A percentile compares a stretch with the other conserved stretches of the same genome.
phyloP scores from a whole-genome alignment of 2,797 vertebrate species.

The Gymnodraco acuticeps region DNA sequence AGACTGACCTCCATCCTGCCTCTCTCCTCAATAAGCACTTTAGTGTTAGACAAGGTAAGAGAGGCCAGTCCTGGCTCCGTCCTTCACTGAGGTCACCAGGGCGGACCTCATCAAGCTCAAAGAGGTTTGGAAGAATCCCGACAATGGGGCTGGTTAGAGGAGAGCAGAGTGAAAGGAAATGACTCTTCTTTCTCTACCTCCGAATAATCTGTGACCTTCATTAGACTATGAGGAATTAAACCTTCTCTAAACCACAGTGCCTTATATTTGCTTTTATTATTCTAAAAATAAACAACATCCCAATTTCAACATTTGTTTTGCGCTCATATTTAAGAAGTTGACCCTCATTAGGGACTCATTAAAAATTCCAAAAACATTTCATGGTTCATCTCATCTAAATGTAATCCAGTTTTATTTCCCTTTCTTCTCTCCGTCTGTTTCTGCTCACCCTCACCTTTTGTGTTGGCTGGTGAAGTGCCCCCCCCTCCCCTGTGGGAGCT shows the following conservation, averaged over 20 bases:
- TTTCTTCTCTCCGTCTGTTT: constrained; percentile 4
- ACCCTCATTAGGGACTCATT: neutral
- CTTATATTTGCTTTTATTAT: neutral
- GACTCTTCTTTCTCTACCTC: neutral
- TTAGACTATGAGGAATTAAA: constrained; percentile 1
- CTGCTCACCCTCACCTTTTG: constrained; percentile 21
- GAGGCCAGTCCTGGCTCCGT: constrained; percentile 17
- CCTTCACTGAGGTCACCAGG: constrained; percentile 41
- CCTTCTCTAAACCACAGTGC: neutral
- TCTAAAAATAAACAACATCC: neutral
- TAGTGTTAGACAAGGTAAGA: constrained; percentile 10
- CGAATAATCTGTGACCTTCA: constrained; percentile 4
- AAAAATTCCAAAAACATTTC: constrained; percentile 29
- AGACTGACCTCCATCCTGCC: constrained; percentile 18
- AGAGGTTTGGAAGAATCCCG: constrained; percentile 23
- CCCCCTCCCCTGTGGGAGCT: constrained; percentile 64
- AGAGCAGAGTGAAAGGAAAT: constrained; percentile 14
- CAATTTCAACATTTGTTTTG: neutral
- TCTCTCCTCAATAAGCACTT: constrained; percentile 9
- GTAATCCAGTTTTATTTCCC: constrained; percentile 16
- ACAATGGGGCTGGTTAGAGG: neutral
- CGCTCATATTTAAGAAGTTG: neutral
- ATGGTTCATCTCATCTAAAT: constrained; percentile 20
- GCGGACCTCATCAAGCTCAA: constrained; percentile 26
- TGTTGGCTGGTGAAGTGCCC: constrained; percentile 49